A percentile compares a stretch with the other conserved stretches of the same genome.
Conservation (phyloP, 2,113 vertebrate genomes). For the Girardinichthys multiradiatus region DNA sequence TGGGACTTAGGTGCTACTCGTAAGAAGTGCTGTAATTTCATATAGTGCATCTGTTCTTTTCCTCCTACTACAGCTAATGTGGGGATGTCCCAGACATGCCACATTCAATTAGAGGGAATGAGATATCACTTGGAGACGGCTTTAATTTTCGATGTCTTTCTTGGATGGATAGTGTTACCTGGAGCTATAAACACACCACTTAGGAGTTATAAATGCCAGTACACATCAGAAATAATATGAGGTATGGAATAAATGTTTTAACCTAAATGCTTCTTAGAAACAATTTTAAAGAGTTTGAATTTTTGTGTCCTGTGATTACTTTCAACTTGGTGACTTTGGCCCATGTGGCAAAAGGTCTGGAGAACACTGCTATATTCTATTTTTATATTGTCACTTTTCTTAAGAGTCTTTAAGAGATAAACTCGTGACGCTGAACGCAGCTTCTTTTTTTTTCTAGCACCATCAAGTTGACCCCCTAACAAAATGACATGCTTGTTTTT, state of each 20-base stretch:
- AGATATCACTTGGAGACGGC: constrained; percentile 36
- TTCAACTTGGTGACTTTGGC: background rate
- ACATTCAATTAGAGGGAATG: constrained; percentile 36
- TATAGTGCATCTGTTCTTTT: constrained; percentile 30
- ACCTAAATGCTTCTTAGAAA: background rate
- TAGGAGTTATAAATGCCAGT: constrained; percentile 6
- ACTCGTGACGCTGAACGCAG: background rate
- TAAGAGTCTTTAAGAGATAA: background rate
- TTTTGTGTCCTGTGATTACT: background rate
- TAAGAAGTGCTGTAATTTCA: constrained; percentile 22
- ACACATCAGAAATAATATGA: background rate
- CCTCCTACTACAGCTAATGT: constrained; percentile 23
- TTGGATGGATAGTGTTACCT: constrained; percentile 40
- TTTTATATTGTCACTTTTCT: background rate
- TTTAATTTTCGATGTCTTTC: constrained; percentile 35
- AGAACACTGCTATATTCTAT: background rate
- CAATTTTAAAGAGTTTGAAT: background rate
- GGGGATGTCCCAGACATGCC: constrained; percentile 66
- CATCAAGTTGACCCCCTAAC: too few relatives aligned
- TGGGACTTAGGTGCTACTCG: constrained; percentile 44
- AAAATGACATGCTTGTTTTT: background rate
- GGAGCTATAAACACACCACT: constrained; percentile 39
- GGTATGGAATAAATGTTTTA: background rate
- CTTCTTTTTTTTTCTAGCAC: background rate
- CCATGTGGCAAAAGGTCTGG: background rate